Percentiles rank a stretch among this genome's conserved stretches.
Evolutionary conservation across 1,140 invertebrate genomes (phyloP).

Genomic region (Zaprionus africanus): DNA sequence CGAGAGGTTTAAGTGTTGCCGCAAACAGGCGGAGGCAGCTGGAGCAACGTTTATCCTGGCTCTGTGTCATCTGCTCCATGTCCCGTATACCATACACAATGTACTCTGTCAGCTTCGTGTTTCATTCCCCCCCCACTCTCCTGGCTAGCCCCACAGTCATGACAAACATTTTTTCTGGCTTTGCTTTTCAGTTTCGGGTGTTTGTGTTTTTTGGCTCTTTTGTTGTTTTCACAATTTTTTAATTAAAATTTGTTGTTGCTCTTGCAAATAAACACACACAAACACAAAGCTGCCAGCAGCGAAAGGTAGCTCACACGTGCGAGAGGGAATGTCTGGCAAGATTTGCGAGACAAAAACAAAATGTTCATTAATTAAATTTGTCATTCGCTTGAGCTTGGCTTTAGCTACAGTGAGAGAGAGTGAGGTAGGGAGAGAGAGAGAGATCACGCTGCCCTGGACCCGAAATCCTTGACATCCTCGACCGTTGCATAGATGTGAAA

Average conservation of each 20-base stretch:
- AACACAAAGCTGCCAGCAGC: conserved; percentile 28
- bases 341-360: conserved; percentile 34
- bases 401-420: neutral
- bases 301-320: conserved; percentile 37
- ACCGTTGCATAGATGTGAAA: neutral
- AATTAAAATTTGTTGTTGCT: conserved; percentile 48
- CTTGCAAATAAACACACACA: conserved; percentile 23
- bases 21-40: neutral
- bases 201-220: conserved; percentile 13
- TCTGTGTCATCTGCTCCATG: neutral
- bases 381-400: conserved; percentile 19
- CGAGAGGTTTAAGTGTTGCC: neutral
- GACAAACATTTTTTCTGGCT: conserved; percentile 27
- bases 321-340: conserved; percentile 18
- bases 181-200: conserved; percentile 19
- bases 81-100: neutral
- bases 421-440: neutral
- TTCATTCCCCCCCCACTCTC: neutral
- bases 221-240: conserved; percentile 45
- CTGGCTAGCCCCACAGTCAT: conserved; percentile 29
- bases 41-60: neutral
- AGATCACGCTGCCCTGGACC: neutral
- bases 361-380: conserved; percentile 52
- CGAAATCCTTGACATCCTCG: neutral
- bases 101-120: neutral